phyloP scores from a whole-genome alignment of 1,140 invertebrate species.

The Leptoteleia sp. region DNA sequence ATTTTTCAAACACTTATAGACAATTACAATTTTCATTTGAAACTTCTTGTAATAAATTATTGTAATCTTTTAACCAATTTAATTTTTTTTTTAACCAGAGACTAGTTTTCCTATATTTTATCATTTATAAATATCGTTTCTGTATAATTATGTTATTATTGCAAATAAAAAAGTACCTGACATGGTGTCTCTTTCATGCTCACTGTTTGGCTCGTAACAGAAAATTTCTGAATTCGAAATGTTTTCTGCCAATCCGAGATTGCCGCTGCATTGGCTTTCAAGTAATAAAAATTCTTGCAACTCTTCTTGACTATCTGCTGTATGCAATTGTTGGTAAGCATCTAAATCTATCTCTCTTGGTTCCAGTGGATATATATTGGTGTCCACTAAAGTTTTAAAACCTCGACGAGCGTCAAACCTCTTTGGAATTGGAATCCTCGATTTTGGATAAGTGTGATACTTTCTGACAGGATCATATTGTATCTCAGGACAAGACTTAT shows the following conservation, averaged over 20 bases:
- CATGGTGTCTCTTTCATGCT: slow-evolving; percentile 75
- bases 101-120: too few species aligned
- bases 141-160: slow-evolving; percentile 19
- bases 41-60: too few species aligned
- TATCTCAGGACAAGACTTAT: slow-evolving; percentile 16
- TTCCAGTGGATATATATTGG: slow-evolving; percentile 82
- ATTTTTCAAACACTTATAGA: too few species aligned
- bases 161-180: slow-evolving; percentile 71
- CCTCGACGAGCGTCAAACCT: slow-evolving; percentile 66
- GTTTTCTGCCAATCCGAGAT: slow-evolving; percentile 79
- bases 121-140: slow-evolving; percentile 9
- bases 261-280: slow-evolving; percentile 84
- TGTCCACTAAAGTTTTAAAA: slow-evolving; percentile 73
- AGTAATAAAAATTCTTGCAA: slow-evolving; percentile 85
- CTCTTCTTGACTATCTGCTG: slow-evolving; percentile 84
- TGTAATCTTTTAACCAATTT: too few species aligned
- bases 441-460: slow-evolving; percentile 82
- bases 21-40: too few species aligned
- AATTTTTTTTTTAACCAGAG: too few species aligned
- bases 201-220: slow-evolving; percentile 68
- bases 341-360: slow-evolving; percentile 84
- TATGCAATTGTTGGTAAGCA: slow-evolving; percentile 83
- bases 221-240: slow-evolving; percentile 77
- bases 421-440: slow-evolving; percentile 75
- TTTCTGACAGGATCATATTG: slow-evolving; percentile 73